Percentiles rank a stretch among this genome's conserved stretches.
Evolutionary conservation across 2,888 invertebrate genomes (phyloP).

Genomic region (Cataglyphis rosenhaueri): DNA sequence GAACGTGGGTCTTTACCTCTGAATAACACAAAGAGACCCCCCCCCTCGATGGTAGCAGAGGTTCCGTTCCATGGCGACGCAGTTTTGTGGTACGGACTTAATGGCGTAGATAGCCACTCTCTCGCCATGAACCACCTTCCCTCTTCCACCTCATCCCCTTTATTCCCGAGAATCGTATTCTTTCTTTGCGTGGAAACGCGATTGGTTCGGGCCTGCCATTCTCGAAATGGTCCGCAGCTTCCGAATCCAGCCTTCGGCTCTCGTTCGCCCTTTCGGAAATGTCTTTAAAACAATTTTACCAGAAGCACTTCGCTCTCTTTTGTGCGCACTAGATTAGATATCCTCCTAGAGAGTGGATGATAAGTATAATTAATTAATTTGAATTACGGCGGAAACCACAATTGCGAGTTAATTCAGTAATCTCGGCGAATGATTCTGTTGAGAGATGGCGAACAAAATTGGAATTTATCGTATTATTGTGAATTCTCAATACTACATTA

Average conservation of each 20-base stretch:
- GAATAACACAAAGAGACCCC: constrained; percentile 71
- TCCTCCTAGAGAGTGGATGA: constrained; percentile 31
- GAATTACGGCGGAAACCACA: constrained; percentile 42
- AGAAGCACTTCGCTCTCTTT: constrained; percentile 33
- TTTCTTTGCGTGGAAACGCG: constrained; percentile 58
- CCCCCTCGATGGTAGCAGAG: constrained; percentile 41
- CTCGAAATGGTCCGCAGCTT: constrained; percentile 37
- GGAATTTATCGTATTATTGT: constrained; percentile 22
- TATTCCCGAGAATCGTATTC: constrained; percentile 39
- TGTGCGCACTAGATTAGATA: constrained; percentile 47
- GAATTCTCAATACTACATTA: constrained; percentile 10
- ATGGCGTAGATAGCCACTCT: constrained; percentile 77
- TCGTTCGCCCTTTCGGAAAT: constrained; percentile 17
- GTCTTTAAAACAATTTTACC: constrained; percentile 54
- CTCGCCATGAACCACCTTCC: constrained; percentile 37
- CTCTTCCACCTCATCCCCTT: constrained; percentile 23
- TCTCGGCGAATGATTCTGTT: constrained; percentile 6
- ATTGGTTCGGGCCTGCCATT: constrained; percentile 42
- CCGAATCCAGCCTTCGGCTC: constrained; percentile 23
- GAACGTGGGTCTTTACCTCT: constrained; percentile 65
- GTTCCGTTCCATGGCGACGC: constrained; percentile 43
- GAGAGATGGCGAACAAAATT: constrained; percentile 6
- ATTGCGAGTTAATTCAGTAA: constrained; percentile 38
- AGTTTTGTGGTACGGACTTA: constrained; percentile 69
- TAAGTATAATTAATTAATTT: constrained; percentile 48